Evolutionary conservation across 2,888 invertebrate genomes (phyloP).

Genomic region (Drosophila seclusa): DNA sequence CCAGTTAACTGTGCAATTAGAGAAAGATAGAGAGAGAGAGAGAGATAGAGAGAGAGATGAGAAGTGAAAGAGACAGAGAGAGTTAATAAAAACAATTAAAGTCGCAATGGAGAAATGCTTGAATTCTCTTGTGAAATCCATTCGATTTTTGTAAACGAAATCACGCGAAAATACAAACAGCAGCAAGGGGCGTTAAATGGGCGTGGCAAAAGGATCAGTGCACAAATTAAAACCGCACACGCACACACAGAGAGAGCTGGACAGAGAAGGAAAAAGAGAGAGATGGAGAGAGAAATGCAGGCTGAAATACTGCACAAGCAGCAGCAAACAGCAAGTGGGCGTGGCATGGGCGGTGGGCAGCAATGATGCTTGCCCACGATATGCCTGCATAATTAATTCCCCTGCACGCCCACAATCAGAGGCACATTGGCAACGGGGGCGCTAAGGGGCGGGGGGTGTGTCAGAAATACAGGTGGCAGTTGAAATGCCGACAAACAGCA

Average conservation of each 20-base stretch:
- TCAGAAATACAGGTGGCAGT: constrained; percentile 50
- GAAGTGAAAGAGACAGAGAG: background rate
- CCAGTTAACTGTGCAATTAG: constrained; percentile 13
- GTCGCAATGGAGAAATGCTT: constrained; percentile 21
- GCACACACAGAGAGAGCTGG: constrained; percentile 40
- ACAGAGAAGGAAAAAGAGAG: background rate
- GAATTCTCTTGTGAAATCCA: constrained; percentile 5
- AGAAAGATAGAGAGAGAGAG: background rate
- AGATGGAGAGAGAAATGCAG: constrained; percentile 5
- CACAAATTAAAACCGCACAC: constrained; percentile 76
- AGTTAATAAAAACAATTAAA: constrained; percentile 58
- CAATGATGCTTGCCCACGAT: constrained; percentile 72
- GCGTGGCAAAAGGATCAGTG: constrained; percentile 54
- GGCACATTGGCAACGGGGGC: background rate
- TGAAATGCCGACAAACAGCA: constrained; percentile 72
- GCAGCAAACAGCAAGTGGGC: constrained; percentile 2
- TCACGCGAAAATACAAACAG: constrained; percentile 60
- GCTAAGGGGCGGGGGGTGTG: background rate
- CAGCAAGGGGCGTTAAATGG: constrained; percentile 18
- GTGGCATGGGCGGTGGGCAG: constrained; percentile 3
- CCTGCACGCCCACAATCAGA: constrained; percentile 35
- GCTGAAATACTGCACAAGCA: constrained; percentile 6
- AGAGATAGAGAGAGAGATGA: background rate
- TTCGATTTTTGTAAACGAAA: constrained; percentile 62
- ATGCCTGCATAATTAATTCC: constrained; percentile 79